A percentile compares a stretch with the other conserved stretches of the same genome.
Conservation (phyloP, 2,888 invertebrate genomes). For the Copidosoma aretas region DNA sequence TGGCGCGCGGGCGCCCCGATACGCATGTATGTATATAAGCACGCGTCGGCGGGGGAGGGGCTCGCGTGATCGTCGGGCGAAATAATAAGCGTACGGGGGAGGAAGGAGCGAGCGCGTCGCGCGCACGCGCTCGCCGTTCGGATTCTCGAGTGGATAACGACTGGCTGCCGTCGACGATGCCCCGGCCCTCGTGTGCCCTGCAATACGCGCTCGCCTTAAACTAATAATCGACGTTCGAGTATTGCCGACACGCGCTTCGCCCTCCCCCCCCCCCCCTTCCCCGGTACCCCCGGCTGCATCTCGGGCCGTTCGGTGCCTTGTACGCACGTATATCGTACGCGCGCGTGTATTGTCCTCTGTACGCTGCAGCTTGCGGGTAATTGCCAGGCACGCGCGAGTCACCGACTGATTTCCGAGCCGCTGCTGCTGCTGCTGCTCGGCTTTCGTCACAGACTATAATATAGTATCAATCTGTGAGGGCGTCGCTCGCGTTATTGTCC, state of each 20-base stretch:
- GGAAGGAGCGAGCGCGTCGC: constrained; percentile 23
- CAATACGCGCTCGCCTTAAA: constrained; percentile 47
- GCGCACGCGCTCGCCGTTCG: constrained; percentile 14
- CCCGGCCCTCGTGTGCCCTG: constrained; percentile 15
- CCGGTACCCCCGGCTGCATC: background rate
- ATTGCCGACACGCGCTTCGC: constrained; percentile 41
- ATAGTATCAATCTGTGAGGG: no score
- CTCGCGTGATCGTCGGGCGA: constrained; percentile 48
- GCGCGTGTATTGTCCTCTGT: background rate
- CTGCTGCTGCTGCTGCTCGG: no score
- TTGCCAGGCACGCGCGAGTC: no score
- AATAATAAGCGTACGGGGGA: background rate
- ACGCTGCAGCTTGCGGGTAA: no score
- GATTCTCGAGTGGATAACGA: constrained; percentile 31
- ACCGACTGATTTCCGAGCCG: no score
- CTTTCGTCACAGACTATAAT: background rate
- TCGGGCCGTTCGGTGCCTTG: no score
- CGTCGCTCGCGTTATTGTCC: no score
- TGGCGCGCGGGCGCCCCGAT: background rate
- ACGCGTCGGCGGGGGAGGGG: constrained; percentile 35
- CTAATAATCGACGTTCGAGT: constrained; percentile 54
- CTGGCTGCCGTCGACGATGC: no score
- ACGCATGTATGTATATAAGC: background rate
- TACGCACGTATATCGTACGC: background rate
- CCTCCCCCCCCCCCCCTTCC: background rate